phyloP scores from a whole-genome alignment of 2,797 vertebrate species.

The Cyclopterus lumpus region DNA sequence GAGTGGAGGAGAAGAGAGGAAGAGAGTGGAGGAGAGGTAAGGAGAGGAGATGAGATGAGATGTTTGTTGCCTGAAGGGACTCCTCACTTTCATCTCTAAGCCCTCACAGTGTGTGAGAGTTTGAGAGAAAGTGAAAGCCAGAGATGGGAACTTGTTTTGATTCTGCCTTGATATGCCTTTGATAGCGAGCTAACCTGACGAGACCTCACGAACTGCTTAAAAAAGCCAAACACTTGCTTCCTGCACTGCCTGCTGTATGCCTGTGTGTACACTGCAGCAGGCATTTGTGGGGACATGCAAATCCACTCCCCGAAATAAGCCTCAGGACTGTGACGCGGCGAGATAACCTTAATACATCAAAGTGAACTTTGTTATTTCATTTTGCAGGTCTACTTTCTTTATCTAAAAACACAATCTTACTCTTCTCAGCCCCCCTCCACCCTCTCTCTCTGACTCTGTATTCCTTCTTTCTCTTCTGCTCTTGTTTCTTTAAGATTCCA shows the following conservation, averaged over 20 bases:
- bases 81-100: constrained; percentile 66
- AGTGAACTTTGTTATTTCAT: constrained; percentile 39
- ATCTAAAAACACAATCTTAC: constrained; percentile 19
- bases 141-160: constrained; percentile 64
- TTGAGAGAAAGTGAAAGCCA: constrained; percentile 42
- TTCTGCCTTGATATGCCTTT: constrained; percentile 42
- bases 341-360: constrained; percentile 35
- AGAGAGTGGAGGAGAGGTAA: background rate
- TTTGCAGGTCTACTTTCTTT: constrained; percentile 28
- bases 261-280: constrained; percentile 8
- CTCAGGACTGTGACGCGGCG: constrained; percentile 2
- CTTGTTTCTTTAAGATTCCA: constrained; percentile 33
- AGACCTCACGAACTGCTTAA: constrained; percentile 51
- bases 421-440: constrained; percentile 6
- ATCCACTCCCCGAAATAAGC: constrained; percentile 8
- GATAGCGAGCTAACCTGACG: constrained; percentile 55
- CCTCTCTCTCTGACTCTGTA: background rate
- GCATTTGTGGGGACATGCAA: constrained; percentile 30
- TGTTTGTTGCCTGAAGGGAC: constrained; percentile 52
- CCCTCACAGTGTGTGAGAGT: constrained; percentile 33
- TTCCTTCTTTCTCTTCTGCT: constrained; percentile 17
- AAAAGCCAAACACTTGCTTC: constrained; percentile 52
- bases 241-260: constrained; percentile 8
- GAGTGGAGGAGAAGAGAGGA: too few relatives aligned
- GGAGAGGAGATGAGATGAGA: constrained; percentile 19